Conservation (phyloP, 2,797 vertebrate genomes). For the Ceryle rudis region DNA sequence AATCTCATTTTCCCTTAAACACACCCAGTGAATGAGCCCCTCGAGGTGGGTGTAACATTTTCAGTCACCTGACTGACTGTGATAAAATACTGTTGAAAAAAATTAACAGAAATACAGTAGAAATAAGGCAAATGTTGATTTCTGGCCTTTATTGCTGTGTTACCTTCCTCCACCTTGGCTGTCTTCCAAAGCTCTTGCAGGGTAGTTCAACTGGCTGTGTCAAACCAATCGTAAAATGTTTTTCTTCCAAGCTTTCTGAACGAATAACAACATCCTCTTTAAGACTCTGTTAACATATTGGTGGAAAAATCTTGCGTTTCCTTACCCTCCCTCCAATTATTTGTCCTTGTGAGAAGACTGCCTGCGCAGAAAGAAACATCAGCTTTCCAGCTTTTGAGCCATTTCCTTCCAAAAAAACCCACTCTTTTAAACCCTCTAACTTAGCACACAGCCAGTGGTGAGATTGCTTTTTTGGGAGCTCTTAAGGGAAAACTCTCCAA, state of each 20-base stretch:
- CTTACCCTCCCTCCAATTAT: neutral
- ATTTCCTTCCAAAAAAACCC: neutral
- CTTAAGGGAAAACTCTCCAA: neutral
- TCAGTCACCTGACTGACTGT: neutral
- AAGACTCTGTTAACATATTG: neutral
- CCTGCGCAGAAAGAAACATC: neutral
- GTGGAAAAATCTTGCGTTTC: neutral
- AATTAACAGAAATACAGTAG: neutral
- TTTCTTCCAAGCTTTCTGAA: neutral
- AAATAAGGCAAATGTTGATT: neutral
- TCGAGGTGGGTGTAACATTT: rapidly evolving
- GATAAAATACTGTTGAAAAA: neutral
- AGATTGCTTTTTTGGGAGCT: neutral
- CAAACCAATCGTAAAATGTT: neutral
- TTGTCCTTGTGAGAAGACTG: neutral
- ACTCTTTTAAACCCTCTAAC: neutral
- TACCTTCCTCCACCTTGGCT: neutral
- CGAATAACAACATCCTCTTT: neutral
- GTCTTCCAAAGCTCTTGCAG: neutral
- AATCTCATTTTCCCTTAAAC: neutral
- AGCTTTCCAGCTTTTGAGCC: neutral
- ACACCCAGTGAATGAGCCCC: neutral
- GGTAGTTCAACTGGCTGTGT: neutral
- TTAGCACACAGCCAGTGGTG: neutral
- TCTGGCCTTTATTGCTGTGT: neutral